These are phyloP conservation scores for Trichacis sp. DNA, from an alignment of 2,888 invertebrate genomes.

Conservation along the genomic window DNA sequence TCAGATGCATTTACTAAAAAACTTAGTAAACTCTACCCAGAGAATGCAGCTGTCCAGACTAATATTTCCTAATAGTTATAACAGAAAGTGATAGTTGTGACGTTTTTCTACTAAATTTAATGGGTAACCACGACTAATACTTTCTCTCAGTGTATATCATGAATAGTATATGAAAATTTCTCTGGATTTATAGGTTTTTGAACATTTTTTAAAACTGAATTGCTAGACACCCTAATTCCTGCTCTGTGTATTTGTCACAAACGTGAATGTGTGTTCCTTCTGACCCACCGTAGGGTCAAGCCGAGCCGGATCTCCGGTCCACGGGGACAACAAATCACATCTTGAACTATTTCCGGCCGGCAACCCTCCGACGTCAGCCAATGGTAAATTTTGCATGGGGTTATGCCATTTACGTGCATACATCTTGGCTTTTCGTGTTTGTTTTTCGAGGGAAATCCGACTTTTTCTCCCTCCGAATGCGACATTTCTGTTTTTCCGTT, in stretches of 20 bases:
- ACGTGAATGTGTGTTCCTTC: slow-evolving; percentile 66
- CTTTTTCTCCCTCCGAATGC: neutral
- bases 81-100: too few species aligned
- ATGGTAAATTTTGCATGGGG: slow-evolving; percentile 77
- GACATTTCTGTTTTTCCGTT: neutral
- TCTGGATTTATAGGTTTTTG: too few species aligned
- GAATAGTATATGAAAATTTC: too few species aligned
- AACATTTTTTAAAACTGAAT: too few species aligned
- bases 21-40: too few species aligned
- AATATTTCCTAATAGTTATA: too few species aligned
- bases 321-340: slow-evolving; percentile 78
- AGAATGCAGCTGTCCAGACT: too few species aligned
- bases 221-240: slow-evolving; percentile 9
- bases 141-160: too few species aligned
- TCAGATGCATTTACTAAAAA: too few species aligned
- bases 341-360: slow-evolving; percentile 78
- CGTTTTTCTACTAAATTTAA: too few species aligned
- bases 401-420: slow-evolving; percentile 25
- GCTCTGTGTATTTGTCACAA: slow-evolving; percentile 52
- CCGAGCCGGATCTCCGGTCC: slow-evolving; percentile 75
- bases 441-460: slow-evolving; percentile 7
- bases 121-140: too few species aligned
- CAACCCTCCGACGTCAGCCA: slow-evolving; percentile 79
- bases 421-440: slow-evolving; percentile 12
- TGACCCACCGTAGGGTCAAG: slow-evolving; percentile 67